Evolutionary conservation across 1,140 invertebrate species (phyloP).

Genomic region (Meteorus sp.): DNA sequence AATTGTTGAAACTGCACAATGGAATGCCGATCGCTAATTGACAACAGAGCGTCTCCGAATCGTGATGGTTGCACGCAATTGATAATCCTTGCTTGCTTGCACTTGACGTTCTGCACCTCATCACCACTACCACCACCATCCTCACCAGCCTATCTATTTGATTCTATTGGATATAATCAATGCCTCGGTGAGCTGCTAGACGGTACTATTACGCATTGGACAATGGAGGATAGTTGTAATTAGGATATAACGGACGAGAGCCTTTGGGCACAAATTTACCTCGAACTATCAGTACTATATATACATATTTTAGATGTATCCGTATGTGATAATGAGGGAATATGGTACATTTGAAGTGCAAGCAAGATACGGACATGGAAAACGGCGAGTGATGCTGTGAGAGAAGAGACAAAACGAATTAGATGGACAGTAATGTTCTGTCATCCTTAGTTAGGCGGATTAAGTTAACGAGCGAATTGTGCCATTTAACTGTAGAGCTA

Average conservation of each 20-base stretch:
- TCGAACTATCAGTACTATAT: background rate
- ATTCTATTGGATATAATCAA: constrained; percentile 14
- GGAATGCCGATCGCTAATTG: background rate
- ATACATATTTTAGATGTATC: too few relatives aligned
- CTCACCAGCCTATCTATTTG: background rate
- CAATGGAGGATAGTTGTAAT: constrained; percentile 14
- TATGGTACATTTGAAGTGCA: too few relatives aligned
- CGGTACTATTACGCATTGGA: constrained; percentile 1
- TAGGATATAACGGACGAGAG: background rate
- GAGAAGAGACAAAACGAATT: too few relatives aligned
- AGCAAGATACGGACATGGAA: too few relatives aligned
- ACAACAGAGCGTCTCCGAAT: background rate
- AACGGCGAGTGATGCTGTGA: too few relatives aligned
- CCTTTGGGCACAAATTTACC: constrained; percentile 4
- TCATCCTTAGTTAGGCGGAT: too few relatives aligned
- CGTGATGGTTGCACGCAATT: background rate
- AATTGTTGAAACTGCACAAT: background rate
- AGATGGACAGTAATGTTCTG: too few relatives aligned
- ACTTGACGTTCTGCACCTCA: too few relatives aligned
- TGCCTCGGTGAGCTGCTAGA: background rate
- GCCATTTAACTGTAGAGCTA: too few relatives aligned
- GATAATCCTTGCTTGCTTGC: constrained; percentile 13
- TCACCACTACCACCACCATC: too few relatives aligned
- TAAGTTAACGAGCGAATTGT: too few relatives aligned
- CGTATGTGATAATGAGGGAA: background rate